Percentiles rank a stretch among this genome's conserved stretches.
These are phyloP conservation scores for Hypotaenidia okinawae DNA, from an alignment of 2,797 vertebrate species.

Conservation along the genomic window DNA sequence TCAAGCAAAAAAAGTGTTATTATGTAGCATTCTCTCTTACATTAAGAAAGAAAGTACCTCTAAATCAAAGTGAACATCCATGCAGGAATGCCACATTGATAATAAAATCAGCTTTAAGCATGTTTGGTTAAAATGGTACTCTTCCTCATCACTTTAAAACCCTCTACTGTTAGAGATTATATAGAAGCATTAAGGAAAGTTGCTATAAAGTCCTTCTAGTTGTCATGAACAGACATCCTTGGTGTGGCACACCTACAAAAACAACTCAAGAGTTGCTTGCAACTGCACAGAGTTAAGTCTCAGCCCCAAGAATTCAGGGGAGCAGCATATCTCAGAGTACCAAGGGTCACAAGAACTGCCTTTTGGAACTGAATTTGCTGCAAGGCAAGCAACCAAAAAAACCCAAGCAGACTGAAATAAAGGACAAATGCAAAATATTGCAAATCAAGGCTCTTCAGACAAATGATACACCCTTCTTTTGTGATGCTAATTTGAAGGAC, in stretches of 20 bases:
- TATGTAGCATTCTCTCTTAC: neutral
- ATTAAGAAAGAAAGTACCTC: neutral
- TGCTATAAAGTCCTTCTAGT: neutral
- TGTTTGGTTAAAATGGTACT: neutral
- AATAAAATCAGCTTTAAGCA: neutral
- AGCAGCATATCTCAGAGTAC: neutral
- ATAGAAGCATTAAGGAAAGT: neutral
- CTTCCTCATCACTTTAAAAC: neutral
- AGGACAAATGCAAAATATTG: neutral
- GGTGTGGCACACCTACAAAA: neutral
- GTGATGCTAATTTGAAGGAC: neutral
- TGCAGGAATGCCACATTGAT: fast-evolving
- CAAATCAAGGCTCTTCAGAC: neutral
- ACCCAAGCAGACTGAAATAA: neutral
- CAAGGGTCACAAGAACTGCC: neutral
- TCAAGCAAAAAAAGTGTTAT: neutral
- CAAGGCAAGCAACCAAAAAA: neutral
- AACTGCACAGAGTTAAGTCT: neutral
- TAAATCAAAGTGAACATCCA: neutral
- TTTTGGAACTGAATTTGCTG: neutral
- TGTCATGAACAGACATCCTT: neutral
- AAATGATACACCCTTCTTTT: neutral
- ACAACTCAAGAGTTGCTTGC: neutral
- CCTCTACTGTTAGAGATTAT: neutral
- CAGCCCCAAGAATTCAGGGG: neutral